Evolutionary conservation across 2,888 invertebrate species (phyloP).

Genomic region (Dryococelus australis): DNA sequence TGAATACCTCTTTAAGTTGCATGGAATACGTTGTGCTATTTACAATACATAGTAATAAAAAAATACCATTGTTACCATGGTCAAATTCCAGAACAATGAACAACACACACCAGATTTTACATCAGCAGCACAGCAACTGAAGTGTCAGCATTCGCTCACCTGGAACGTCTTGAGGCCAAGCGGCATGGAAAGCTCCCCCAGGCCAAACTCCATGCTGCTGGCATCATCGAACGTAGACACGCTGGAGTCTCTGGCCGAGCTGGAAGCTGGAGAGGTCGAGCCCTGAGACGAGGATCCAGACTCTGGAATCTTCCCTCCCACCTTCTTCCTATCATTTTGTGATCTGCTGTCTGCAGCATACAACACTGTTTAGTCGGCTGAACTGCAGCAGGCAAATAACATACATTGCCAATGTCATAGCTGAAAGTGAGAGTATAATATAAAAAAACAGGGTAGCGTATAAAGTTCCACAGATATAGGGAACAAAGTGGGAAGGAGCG

Average conservation of each 20-base stretch:
- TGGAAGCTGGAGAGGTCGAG: background rate
- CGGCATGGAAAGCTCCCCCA: background rate
- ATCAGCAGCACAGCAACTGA: too few species aligned
- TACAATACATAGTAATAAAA: too few species aligned
- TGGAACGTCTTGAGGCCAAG: conserved; percentile 6
- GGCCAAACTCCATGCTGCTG: conserved; percentile 33
- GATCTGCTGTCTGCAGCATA: background rate
- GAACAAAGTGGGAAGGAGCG: too few species aligned
- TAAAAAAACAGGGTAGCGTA: too few species aligned
- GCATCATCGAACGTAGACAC: conserved; percentile 33
- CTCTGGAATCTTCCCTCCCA: background rate
- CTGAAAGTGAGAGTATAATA: too few species aligned
- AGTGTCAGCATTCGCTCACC: background rate
- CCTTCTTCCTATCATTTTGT: background rate
- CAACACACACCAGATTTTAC: too few species aligned
- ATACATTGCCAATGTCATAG: background rate
- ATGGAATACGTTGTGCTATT: too few species aligned
- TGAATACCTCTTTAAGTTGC: too few species aligned
- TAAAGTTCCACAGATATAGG: too few species aligned
- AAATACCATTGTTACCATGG: too few species aligned
- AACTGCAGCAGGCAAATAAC: background rate
- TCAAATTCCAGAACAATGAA: too few species aligned
- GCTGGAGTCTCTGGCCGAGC: conserved; percentile 31
- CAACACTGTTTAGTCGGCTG: background rate
- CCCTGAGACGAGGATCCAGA: conserved; percentile 24